Evolutionary conservation across 2,113 vertebrate genomes (phyloP).

Genomic region (Rhadina sibilatrix): DNA sequence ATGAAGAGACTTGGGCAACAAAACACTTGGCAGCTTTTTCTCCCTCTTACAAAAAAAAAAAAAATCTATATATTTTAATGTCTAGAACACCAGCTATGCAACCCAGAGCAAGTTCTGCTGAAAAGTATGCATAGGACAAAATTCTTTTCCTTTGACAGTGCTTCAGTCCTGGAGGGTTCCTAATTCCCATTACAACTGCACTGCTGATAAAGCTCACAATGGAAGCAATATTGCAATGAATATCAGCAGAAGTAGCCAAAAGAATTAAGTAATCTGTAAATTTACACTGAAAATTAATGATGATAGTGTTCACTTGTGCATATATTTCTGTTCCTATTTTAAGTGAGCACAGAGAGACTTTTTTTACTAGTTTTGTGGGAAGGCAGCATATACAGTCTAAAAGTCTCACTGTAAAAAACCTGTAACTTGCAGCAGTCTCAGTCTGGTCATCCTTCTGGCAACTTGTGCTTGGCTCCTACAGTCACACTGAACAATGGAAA

Average conservation of each 20-base stretch:
- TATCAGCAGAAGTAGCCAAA: neutral
- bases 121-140: neutral
- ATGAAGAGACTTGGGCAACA: neutral
- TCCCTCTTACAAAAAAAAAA: neutral
- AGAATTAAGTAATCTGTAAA: neutral
- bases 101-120: neutral
- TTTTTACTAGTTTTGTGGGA: neutral
- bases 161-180: neutral
- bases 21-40: neutral
- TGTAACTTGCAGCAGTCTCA: neutral
- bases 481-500: neutral
- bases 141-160: fast-evolving
- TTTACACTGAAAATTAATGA: neutral
- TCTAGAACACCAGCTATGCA: neutral
- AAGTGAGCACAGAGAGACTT: neutral
- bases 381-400: neutral
- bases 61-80: neutral
- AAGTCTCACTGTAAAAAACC: neutral
- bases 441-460: neutral
- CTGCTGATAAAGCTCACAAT: neutral
- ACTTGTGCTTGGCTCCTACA: neutral
- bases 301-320: neutral
- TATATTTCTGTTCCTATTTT: neutral
- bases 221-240: neutral
- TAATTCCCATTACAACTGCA: neutral